phyloP scores from a whole-genome alignment of 2,113 vertebrate genomes.

The Miniopterus natalensis region DNA sequence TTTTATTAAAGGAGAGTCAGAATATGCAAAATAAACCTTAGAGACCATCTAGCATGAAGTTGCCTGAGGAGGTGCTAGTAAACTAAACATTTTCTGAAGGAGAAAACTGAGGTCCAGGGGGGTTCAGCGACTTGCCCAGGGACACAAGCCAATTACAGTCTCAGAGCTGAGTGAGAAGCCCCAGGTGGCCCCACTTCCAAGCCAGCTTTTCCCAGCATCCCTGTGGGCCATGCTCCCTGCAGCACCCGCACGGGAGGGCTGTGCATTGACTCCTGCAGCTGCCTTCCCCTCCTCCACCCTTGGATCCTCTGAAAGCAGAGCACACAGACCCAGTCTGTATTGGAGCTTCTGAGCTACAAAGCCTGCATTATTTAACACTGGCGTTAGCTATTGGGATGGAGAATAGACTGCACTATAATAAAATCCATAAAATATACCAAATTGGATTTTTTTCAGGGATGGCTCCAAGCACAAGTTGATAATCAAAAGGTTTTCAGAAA shows the following conservation, averaged over 20 bases:
- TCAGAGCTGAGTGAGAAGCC: slow-evolving; percentile 15
- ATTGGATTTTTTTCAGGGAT: slow-evolving; percentile 83
- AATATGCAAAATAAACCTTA: slow-evolving; percentile 60
- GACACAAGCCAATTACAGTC: slow-evolving; percentile 49
- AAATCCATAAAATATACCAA: slow-evolving; percentile 84
- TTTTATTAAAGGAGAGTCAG: slow-evolving; percentile 1
- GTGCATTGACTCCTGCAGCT: slow-evolving; percentile 33
- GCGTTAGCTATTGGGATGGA: slow-evolving; percentile 80
- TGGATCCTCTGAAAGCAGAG: slow-evolving; percentile 61
- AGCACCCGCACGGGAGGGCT: slow-evolving; percentile 50
- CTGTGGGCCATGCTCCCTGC: not conserved
- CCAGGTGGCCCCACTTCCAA: slow-evolving; percentile 18
- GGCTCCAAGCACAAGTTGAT: slow-evolving; percentile 80
- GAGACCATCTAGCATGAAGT: slow-evolving; percentile 39
- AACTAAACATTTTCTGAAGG: slow-evolving; percentile 66
- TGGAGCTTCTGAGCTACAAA: slow-evolving; percentile 73
- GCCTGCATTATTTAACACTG: slow-evolving; percentile 83
- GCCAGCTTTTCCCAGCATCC: not conserved
- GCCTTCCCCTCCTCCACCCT: not conserved
- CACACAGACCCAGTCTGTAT: slow-evolving; percentile 74
- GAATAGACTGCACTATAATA: slow-evolving; percentile 83
- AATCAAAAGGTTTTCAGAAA: slow-evolving; percentile 82
- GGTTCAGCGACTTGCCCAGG: not conserved
- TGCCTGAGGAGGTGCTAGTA: slow-evolving; percentile 44
- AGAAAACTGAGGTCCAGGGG: slow-evolving; percentile 29